Evolutionary conservation across 2,797 vertebrate genomes (phyloP).

Genomic region (Hemitrygon akajei): DNA sequence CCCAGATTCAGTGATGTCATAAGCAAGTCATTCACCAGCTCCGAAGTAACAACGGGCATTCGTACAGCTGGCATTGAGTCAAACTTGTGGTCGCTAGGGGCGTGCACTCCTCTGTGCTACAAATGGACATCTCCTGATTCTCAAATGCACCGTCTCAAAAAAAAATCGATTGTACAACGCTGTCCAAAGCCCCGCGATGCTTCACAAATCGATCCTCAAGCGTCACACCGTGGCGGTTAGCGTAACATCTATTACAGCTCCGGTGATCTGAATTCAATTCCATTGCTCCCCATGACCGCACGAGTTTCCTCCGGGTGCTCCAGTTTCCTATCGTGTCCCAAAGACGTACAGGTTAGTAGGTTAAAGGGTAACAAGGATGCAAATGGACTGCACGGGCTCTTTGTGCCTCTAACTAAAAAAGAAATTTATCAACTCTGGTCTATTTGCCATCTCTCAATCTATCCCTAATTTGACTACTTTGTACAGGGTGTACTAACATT

Average conservation of each 20-base stretch:
- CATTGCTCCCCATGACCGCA: no score
- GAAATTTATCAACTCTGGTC: background rate
- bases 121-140: background rate
- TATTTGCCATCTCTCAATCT: background rate
- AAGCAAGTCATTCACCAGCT: background rate
- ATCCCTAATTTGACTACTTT: background rate
- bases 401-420: no score
- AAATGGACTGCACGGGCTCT: no score
- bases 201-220: background rate
- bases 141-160: background rate
- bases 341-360: no score
- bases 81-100: background rate
- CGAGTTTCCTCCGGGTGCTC: no score
- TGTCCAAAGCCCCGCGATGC: background rate
- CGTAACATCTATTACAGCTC: no score
- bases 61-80: background rate
- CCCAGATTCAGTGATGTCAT: background rate
- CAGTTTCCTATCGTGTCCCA: no score
- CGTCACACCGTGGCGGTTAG: background rate
- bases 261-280: no score
- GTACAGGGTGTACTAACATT: background rate
- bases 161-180: background rate
- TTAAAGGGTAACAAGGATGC: no score
- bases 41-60: background rate
- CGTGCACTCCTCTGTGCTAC: background rate